Base-by-base conservation (phyloP, 2,113 vertebrate genomes). In the Eira barbara region DNA sequence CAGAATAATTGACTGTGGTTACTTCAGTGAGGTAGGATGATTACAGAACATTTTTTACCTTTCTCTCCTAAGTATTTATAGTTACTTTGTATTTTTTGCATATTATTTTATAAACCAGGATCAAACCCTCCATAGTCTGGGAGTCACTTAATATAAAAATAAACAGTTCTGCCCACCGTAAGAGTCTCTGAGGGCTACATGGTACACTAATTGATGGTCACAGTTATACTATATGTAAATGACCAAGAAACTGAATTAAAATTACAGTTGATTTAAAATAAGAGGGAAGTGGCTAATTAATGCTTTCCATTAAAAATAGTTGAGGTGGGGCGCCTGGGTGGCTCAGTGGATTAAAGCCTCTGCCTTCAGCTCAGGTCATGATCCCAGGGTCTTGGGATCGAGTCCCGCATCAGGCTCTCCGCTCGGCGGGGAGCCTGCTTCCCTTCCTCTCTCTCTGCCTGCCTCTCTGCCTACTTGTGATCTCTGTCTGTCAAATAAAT, bases 171-270 rank as follows among this genome's bases (percentile, higher is more conserved):
- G 9, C 29, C 25, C 10, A 57, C 25, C 39, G 63, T 91, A 84
- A 49, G 76, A n/a, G 15, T 71, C 34, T 39, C 47, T 84, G 45
- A 71, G 36, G 69, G 25, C 90, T 71, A 13, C 65, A 49, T 17
- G 23, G 29, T 74, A 52, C n/a, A 59, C 34, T 36, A 71, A 59
- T 73, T 45, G 36, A 4, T 86, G 42, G 21, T 94, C 59, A 81
- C 7, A n/a, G 59, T 63, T 83, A 79, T 47, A 23, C 47, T 42
- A 18, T 55, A 55, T 55, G 5, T 94, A 69, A 71, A 65, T 90
- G 63, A 83, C 31, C 29, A 79, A 71, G 34, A 71, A 87, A 79
- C 55, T 59, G 49, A 76, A 71, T 76, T 91, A 96, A 96, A 96
- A 69, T 73, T 80, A 31, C 6, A 85, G 36, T 52, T 92, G 83